These are phyloP conservation scores for Xyrauchen texanus DNA, from an alignment of 2,113 vertebrate species.

Conservation along the genomic window DNA sequence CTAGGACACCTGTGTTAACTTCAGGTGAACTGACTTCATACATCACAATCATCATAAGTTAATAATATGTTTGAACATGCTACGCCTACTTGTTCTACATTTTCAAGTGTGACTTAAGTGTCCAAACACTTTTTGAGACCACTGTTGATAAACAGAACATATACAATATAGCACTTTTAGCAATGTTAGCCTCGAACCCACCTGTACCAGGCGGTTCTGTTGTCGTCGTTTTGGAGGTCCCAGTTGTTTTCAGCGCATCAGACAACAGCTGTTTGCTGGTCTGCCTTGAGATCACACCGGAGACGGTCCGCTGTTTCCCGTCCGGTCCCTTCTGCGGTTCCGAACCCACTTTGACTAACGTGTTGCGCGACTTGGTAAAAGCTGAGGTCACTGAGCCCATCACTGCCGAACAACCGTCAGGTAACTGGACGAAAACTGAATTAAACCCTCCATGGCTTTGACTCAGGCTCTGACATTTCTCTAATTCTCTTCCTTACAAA, in stretches of 20 bases:
- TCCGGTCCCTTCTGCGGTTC: slow-evolving; percentile 66
- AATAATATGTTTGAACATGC: no score
- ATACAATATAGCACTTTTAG: no score
- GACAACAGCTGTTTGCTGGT: slow-evolving; percentile 72
- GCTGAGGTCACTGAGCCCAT: slow-evolving; percentile 90
- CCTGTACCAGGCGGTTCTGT: background rate
- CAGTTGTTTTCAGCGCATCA: background rate
- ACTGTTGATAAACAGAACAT: no score
- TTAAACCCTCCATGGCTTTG: slow-evolving; percentile 2
- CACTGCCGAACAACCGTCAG: slow-evolving; percentile 21
- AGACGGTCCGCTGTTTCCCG: slow-evolving; percentile 59
- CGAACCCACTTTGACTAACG: slow-evolving; percentile 75
- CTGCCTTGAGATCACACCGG: slow-evolving; percentile 55
- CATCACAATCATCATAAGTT: no score
- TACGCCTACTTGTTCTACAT: no score
- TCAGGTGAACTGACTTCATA: no score
- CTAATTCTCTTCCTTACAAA: background rate
- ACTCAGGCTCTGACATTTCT: background rate
- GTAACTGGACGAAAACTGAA: background rate
- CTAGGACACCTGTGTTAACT: no score
- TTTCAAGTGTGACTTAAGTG: no score
- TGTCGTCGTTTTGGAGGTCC: background rate
- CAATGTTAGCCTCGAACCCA: no score
- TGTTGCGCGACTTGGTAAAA: slow-evolving; percentile 78
- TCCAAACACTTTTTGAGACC: no score